Conservation (phyloP, 2,888 invertebrate species). For the Eumacrocentrus americanus region DNA sequence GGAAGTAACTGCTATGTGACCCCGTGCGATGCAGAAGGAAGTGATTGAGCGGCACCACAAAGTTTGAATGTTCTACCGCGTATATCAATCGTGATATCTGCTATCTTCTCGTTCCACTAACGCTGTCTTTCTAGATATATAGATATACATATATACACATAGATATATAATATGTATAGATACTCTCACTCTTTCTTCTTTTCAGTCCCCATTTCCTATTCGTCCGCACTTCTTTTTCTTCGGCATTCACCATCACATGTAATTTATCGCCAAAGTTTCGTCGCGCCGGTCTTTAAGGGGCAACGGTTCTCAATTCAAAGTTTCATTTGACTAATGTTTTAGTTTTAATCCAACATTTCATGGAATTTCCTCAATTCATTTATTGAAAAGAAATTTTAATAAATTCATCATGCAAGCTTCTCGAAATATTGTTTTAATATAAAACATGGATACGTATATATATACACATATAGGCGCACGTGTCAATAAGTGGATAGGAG, state of each 20-base stretch:
- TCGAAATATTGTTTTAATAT: too few relatives aligned
- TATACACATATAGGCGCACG: not conserved
- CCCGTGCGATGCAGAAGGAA: constrained; percentile 8
- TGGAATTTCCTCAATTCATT: not conserved
- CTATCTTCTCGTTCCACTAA: constrained; percentile 7
- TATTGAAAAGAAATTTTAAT: too few relatives aligned
- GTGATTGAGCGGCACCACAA: constrained; percentile 19
- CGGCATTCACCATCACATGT: constrained; percentile 35
- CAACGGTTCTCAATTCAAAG: constrained; percentile 35
- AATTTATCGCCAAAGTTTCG: constrained; percentile 44
- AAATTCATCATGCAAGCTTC: too few relatives aligned
- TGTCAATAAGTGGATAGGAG: not conserved
- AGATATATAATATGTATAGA: too few relatives aligned
- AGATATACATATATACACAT: too few relatives aligned
- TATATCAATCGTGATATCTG: not conserved
- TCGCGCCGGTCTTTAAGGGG: constrained; percentile 40
- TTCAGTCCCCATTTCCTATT: constrained; percentile 14
- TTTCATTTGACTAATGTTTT: too few relatives aligned
- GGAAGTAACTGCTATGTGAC: not conserved
- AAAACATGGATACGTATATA: too few relatives aligned
- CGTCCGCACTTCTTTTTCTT: constrained; percentile 25
- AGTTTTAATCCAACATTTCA: too few relatives aligned
- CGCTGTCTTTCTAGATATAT: constrained; percentile 9
- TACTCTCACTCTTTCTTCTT: constrained; percentile 10
- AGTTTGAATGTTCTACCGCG: not conserved